A percentile compares a stretch with the other conserved stretches of the same genome.
Evolutionary conservation across 2,888 invertebrate species (phyloP).

Genomic region (Ormyrus thymus): DNA sequence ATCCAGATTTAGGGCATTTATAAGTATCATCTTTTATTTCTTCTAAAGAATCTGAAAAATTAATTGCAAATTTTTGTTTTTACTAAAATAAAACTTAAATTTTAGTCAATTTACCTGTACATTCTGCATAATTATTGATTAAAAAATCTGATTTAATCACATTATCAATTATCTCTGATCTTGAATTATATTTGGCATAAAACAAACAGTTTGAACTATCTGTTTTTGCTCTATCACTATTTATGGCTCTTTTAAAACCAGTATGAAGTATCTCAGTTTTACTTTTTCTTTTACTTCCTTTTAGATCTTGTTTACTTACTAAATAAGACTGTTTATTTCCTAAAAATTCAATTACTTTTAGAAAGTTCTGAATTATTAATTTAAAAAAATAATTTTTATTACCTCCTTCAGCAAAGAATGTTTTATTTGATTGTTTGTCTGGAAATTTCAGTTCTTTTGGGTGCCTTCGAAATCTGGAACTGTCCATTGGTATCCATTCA

Average conservation of each 20-base stretch:
- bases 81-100: conserved; percentile 15
- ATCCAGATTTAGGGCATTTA: conserved; percentile 87
- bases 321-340: conserved; percentile 65
- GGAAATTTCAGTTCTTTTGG: conserved; percentile 67
- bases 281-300: conserved; percentile 83
- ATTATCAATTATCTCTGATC: conserved; percentile 40
- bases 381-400: conserved; percentile 89
- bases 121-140: neutral
- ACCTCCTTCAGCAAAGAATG: conserved; percentile 82
- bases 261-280: conserved; percentile 82
- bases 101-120: conserved; percentile 22
- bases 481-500: conserved; percentile 94
- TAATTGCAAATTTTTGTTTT: conserved; percentile 71
- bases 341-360: conserved; percentile 82
- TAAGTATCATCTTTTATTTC: conserved; percentile 82
- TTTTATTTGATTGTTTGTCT: conserved; percentile 88
- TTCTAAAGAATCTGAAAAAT: conserved; percentile 75
- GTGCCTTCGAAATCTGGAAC: conserved; percentile 78
- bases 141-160: conserved; percentile 27
- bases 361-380: conserved; percentile 83
- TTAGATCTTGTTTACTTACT: conserved; percentile 82
- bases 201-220: conserved; percentile 47
- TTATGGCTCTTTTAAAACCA: conserved; percentile 76
- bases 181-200: conserved; percentile 56
- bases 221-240: conserved; percentile 62